phyloP scores from a whole-genome alignment of 2,888 invertebrate species.

The Eurytoma californica region DNA sequence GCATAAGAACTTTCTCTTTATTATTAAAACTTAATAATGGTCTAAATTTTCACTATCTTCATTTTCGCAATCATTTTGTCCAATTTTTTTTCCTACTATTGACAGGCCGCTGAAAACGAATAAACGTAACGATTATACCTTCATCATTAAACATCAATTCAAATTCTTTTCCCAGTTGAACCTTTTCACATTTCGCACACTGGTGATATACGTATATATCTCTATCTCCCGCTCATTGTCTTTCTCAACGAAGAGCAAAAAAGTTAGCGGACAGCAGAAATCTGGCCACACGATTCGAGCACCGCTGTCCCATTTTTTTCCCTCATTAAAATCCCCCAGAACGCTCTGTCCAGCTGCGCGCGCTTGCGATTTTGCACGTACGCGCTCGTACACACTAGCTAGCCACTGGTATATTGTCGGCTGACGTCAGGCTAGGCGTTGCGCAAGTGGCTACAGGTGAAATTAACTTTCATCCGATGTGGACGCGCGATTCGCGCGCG shows the following conservation, averaged over 20 bases:
- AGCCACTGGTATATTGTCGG: neutral
- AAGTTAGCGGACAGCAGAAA: too few species aligned
- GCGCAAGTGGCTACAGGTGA: slow-evolving; percentile 58
- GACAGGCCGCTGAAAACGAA: too few species aligned
- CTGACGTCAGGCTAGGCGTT: slow-evolving; percentile 42
- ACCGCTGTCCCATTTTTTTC: neutral
- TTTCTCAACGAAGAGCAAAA: too few species aligned
- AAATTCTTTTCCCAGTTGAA: neutral
- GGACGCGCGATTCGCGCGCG: slow-evolving; percentile 8
- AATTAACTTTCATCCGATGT: slow-evolving; percentile 66
- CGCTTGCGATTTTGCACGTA: slow-evolving; percentile 8
- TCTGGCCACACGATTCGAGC: too few species aligned
- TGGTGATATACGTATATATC: too few species aligned
- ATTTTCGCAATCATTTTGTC: too few species aligned
- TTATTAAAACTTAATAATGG: too few species aligned
- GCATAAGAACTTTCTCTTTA: too few species aligned
- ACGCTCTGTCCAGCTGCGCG: neutral
- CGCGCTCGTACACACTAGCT: neutral
- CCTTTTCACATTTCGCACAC: slow-evolving; percentile 32
- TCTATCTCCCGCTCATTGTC: neutral
- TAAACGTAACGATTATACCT: too few species aligned
- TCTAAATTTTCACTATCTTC: too few species aligned
- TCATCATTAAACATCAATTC: too few species aligned
- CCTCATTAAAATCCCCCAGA: neutral
- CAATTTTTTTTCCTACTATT: too few species aligned